Percentiles rank a stretch among this genome's conserved stretches.
Conservation (phyloP, 2,888 invertebrate species). For the Acleris holmiana region DNA sequence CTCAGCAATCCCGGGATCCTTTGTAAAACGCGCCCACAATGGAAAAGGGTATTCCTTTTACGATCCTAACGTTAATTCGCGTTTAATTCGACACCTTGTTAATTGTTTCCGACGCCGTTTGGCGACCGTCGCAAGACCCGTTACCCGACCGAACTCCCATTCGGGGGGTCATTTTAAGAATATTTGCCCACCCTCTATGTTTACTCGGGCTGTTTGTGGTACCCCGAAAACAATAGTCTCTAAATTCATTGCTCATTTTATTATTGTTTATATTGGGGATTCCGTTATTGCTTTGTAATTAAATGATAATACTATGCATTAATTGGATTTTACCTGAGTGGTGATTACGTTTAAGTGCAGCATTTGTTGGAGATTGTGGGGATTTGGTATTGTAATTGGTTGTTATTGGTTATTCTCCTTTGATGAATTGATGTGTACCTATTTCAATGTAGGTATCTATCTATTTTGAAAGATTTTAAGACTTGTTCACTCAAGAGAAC, state of each 20-base stretch:
- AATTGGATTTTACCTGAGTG: conserved; percentile 80
- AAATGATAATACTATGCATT: conserved; percentile 83
- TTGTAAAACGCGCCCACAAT: conserved; percentile 77
- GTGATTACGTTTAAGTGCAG: conserved; percentile 59
- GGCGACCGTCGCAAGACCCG: conserved; percentile 72
- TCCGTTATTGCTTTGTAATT: conserved; percentile 83
- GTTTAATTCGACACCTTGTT: conserved; percentile 85
- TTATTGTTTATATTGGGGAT: conserved; percentile 83
- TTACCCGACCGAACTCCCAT: conserved; percentile 57
- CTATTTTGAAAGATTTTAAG: too few species aligned
- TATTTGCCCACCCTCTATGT: conserved; percentile 77
- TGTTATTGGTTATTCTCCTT: conserved; percentile 27
- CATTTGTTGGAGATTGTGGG: conserved; percentile 52
- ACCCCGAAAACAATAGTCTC: conserved; percentile 84
- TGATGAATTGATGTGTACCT: conserved; percentile 1
- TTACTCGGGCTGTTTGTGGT: conserved; percentile 83
- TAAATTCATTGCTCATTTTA: conserved; percentile 84
- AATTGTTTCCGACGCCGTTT: conserved; percentile 82
- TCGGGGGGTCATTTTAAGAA: conserved; percentile 81
- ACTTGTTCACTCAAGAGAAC: too few species aligned
- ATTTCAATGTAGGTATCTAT: too few species aligned
- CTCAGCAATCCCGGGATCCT: conserved; percentile 82
- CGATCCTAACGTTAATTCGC: conserved; percentile 81
- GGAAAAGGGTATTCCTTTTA: conserved; percentile 83
- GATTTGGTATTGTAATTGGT: conserved; percentile 42